Conservation (phyloP, 2,113 vertebrate species). For the Hydropotes inermis region DNA sequence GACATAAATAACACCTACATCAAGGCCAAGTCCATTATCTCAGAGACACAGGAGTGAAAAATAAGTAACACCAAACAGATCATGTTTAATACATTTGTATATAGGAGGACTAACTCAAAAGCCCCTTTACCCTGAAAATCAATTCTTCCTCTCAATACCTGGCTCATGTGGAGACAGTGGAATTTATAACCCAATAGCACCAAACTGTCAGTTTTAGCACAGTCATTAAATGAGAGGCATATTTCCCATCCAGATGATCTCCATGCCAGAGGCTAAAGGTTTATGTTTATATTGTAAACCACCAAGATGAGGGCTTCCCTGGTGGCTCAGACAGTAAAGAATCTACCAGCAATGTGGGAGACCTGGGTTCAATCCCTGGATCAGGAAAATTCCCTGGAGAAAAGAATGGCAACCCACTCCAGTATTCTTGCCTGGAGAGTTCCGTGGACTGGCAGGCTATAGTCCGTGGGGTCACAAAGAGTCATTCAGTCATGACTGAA, state of each 20-base stretch:
- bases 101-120: slow-evolving; percentile 28
- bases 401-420: not conserved
- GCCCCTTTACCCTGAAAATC: slow-evolving; percentile 23
- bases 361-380: not conserved
- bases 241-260: not conserved
- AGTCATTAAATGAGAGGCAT: not conserved
- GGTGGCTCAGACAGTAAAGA: not conserved
- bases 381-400: not conserved
- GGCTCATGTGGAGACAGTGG: not conserved
- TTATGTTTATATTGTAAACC: not conserved
- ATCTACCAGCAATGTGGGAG: not conserved
- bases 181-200: not conserved
- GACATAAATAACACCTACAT: not conserved
- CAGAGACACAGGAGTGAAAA: not conserved
- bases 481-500: not conserved
- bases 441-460: not conserved
- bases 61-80: not conserved
- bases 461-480: not conserved
- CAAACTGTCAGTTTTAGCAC: not conserved
- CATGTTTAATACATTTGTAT: not conserved
- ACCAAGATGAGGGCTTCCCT: not conserved
- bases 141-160: not conserved
- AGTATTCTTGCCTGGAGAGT: not conserved
- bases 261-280: no score
- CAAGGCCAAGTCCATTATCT: not conserved